These are phyloP conservation scores for Solenodon paradoxus DNA, from an alignment of 2,113 vertebrate species.

Conservation along the genomic window DNA sequence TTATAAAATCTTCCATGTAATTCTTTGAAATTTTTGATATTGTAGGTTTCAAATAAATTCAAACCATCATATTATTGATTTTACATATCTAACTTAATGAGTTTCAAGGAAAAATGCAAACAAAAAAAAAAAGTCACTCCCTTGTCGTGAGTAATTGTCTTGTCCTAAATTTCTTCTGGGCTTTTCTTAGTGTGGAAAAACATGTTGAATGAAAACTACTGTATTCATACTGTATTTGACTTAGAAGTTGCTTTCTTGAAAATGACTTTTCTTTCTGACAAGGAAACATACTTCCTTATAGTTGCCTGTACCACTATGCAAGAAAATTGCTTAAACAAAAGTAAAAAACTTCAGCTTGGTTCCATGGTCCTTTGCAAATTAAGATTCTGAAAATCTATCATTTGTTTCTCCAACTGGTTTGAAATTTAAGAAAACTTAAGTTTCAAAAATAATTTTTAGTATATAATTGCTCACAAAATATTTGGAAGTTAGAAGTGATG, in stretches of 20 bases:
- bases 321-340: conserved; percentile 3
- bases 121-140: background rate
- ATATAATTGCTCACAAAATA: background rate
- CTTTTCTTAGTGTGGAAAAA: background rate
- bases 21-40: background rate
- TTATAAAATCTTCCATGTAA: background rate
- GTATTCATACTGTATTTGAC: background rate
- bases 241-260: background rate
- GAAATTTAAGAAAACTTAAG: background rate
- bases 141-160: background rate
- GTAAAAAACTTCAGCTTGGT: background rate
- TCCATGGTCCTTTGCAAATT: background rate
- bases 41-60: background rate
- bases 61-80: background rate
- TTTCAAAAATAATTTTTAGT: background rate
- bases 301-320: background rate
- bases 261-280: background rate
- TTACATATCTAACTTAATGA: background rate
- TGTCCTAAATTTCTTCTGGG: background rate
- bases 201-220: background rate
- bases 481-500: background rate
- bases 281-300: background rate
- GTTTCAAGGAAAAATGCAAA: background rate
- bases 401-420: background rate
- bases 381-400: background rate